Evolutionary conservation across 2,797 vertebrate species (phyloP).

Genomic region (Acanthurus leucopareius): DNA sequence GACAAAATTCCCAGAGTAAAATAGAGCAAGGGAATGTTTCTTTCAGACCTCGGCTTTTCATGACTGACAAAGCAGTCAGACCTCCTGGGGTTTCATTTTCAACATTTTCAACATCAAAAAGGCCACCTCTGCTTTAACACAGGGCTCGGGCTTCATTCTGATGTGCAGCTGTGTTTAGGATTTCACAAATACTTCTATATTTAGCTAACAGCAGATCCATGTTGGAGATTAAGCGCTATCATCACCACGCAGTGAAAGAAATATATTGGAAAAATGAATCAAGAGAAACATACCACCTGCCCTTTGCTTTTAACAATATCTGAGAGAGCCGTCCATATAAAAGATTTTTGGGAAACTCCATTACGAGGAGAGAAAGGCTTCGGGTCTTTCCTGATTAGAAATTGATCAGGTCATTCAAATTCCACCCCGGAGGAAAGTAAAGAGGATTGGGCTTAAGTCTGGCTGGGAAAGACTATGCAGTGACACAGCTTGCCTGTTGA

Average conservation of each 20-base stretch:
- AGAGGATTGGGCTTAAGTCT: conserved; percentile 63
- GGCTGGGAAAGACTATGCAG: conserved; percentile 39
- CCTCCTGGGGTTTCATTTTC: conserved; percentile 61
- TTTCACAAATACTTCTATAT: conserved; percentile 56
- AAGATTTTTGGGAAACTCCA: conserved; percentile 61
- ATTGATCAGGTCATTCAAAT: conserved; percentile 79
- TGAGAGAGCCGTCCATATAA: conserved; percentile 28
- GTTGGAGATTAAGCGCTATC: conserved; percentile 41
- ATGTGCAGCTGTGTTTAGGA: conserved; percentile 44
- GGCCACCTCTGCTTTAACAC: conserved; percentile 65
- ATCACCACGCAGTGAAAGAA: conserved; percentile 25
- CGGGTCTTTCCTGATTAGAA: conserved; percentile 74
- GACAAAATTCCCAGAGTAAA: conserved; percentile 41
- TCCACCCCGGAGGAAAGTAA: conserved; percentile 58
- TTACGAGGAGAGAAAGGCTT: conserved; percentile 52
- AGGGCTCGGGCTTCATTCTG: conserved; percentile 34
- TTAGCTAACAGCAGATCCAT: conserved; percentile 54
- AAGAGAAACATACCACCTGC: conserved; percentile 28
- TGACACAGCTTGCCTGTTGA: conserved; percentile 50
- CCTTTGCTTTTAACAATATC: conserved; percentile 54
- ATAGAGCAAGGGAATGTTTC: conserved; percentile 3
- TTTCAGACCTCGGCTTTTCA: conserved; percentile 42
- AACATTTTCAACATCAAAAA: conserved; percentile 57
- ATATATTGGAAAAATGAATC: conserved; percentile 33
- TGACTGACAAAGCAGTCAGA: conserved; percentile 47